phyloP scores from a whole-genome alignment of 2,888 invertebrate species.

The Drosophila meridiana region DNA sequence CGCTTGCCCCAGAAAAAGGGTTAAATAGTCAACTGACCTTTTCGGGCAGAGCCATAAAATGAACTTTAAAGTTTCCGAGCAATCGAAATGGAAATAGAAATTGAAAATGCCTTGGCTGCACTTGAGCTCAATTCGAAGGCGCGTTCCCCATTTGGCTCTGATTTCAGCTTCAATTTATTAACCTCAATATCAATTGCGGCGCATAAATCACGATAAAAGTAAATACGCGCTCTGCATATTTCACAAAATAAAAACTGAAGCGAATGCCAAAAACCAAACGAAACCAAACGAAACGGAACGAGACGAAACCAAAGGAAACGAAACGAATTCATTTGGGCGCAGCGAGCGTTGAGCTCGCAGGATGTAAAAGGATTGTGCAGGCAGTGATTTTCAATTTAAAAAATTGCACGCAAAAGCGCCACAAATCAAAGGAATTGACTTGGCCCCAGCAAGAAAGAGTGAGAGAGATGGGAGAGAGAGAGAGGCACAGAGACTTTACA shows the following conservation, averaged over 20 bases:
- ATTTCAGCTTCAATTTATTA: slow-evolving; percentile 70
- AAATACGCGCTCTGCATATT: slow-evolving; percentile 76
- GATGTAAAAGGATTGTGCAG: slow-evolving; percentile 74
- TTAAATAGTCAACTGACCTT: slow-evolving; percentile 72
- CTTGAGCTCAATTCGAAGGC: slow-evolving; percentile 73
- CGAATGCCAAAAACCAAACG: slow-evolving; percentile 18
- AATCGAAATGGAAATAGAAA: slow-evolving; percentile 14
- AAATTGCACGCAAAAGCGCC: slow-evolving; percentile 81
- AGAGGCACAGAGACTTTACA: slow-evolving; percentile 38
- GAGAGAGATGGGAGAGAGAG: neutral
- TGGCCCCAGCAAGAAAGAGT: slow-evolving; percentile 32
- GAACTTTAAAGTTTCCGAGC: slow-evolving; percentile 45
- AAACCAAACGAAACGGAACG: slow-evolving; percentile 44
- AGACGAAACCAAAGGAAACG: slow-evolving; percentile 54
- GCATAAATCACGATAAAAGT: slow-evolving; percentile 79
- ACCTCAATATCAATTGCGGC: slow-evolving; percentile 78
- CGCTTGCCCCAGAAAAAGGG: slow-evolving; percentile 39
- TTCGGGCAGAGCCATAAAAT: slow-evolving; percentile 31
- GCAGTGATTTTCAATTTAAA: slow-evolving; percentile 80
- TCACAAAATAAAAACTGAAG: slow-evolving; percentile 37
- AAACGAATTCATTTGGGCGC: slow-evolving; percentile 71
- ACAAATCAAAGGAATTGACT: slow-evolving; percentile 82
- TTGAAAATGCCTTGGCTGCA: slow-evolving; percentile 65
- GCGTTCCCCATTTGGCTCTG: slow-evolving; percentile 14
- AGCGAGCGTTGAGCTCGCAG: slow-evolving; percentile 53